Base-by-base conservation (phyloP, 2,113 vertebrate genomes). In the Eira barbara region DNA sequence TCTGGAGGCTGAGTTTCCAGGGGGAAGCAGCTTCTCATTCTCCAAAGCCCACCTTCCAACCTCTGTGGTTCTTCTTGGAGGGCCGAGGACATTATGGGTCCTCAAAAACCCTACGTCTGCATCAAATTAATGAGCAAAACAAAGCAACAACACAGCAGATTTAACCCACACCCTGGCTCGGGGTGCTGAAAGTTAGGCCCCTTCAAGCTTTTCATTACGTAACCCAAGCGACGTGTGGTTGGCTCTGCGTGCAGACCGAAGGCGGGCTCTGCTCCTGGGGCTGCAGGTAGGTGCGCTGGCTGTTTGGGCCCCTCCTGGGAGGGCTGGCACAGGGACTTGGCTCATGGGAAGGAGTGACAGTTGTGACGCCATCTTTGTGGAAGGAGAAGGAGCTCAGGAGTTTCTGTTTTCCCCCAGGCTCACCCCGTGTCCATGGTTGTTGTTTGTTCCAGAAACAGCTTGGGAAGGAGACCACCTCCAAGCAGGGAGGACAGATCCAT, bases 51-150 rank as follows among this genome's bases (percentile, higher is more conserved):
- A 8, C 42, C 82, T 96, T 69, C 74, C 52, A 63, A 25, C 18
- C 83, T 86, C 73, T 74, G 57, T 29, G 86, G 34, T 49, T 39
- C 34, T 23, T 61, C 29, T 63, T 1, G 0, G 59, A 47, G 80
- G 1, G 0, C 65, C 1, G 42, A 92, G 83, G 49, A 90, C 49
- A 8, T 57, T 74, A 5, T 39, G 65, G 69, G 59, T 86, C 78
- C 85, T 94, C 39, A 80, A 67, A 94, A 96, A 20, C 49, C 57
- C 91, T 47, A 12, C 2, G 12, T 93, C 97, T 95, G 94, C 73
- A 67, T 79, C 52, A 31, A 91, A 88, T 93, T 89, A 91, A 96
- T 65, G 93, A 94, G 85, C 49, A 74, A 89, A 61, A 94, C 57
- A 89, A 92, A 95, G 95, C 88, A 87, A 61, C 29, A 47, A 86